Conservation (phyloP, 2,888 invertebrate genomes). For the Drosophila rellima region DNA sequence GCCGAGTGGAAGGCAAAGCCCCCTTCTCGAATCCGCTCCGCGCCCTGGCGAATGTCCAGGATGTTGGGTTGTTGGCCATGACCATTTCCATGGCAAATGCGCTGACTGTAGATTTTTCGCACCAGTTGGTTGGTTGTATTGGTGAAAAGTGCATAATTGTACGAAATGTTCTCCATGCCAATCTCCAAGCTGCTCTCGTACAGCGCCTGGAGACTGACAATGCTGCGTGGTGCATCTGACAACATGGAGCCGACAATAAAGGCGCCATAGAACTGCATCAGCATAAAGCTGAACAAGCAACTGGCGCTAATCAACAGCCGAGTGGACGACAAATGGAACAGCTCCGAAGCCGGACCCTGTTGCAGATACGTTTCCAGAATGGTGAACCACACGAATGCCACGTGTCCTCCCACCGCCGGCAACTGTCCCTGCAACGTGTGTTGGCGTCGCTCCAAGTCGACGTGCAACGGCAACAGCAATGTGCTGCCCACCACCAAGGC, state of each 20-base stretch:
- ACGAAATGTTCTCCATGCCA: constrained; percentile 83
- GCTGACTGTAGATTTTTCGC: constrained; percentile 69
- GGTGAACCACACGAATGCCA: constrained; percentile 77
- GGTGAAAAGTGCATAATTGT: constrained; percentile 77
- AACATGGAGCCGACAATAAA: constrained; percentile 84
- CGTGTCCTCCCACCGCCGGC: constrained; percentile 51
- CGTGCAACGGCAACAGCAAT: constrained; percentile 68
- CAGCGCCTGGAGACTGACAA: constrained; percentile 74
- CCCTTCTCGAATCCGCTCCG: constrained; percentile 71
- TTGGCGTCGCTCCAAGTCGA: constrained; percentile 66
- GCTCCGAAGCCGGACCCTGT: constrained; percentile 79
- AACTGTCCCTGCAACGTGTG: neutral
- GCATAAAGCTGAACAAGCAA: constrained; percentile 79
- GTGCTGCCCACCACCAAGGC: constrained; percentile 63
- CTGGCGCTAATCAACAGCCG: constrained; percentile 74
- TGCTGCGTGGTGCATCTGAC: constrained; percentile 77
- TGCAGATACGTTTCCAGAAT: constrained; percentile 81
- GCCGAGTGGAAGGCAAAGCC: constrained; percentile 83
- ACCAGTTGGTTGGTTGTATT: constrained; percentile 71
- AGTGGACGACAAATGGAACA: constrained; percentile 78
- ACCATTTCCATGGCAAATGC: constrained; percentile 60
- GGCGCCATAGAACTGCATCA: constrained; percentile 84
- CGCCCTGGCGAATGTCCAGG: constrained; percentile 72
- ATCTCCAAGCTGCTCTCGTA: constrained; percentile 79
- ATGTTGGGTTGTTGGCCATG: constrained; percentile 65